A percentile compares a stretch with the other conserved stretches of the same genome.
These are phyloP conservation scores for Neoaliturus tenellus DNA, from an alignment of 2,888 invertebrate genomes.

Conservation along the genomic window DNA sequence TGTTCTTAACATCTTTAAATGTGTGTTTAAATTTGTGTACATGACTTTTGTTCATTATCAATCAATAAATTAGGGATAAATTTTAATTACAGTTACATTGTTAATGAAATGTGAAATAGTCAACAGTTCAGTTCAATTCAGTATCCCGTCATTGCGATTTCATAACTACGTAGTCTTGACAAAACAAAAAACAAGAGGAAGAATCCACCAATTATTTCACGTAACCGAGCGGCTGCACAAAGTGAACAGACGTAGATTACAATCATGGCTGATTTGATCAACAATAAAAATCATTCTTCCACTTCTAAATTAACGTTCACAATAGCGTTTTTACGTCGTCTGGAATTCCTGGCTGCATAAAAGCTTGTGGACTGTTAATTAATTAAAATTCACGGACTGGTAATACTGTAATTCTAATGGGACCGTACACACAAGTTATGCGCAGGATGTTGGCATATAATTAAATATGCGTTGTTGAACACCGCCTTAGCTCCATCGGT, in stretches of 20 bases:
- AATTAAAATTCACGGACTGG: conserved; percentile 11
- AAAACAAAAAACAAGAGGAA: neutral
- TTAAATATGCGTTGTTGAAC: neutral
- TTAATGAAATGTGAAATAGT: no score
- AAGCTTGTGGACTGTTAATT: conserved; percentile 17
- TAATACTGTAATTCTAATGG: neutral
- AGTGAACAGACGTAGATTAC: neutral
- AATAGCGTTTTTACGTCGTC: neutral
- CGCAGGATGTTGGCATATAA: neutral
- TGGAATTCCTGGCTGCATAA: neutral
- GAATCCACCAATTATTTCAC: neutral
- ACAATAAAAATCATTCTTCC: neutral
- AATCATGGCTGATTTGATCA: conserved; percentile 14
- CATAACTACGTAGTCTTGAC: no score
- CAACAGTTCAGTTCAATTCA: no score
- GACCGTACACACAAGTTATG: neutral
- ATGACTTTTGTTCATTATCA: no score
- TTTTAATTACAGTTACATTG: no score
- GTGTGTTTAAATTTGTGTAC: no score
- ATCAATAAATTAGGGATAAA: no score
- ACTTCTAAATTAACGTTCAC: neutral
- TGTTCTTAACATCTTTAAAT: no score
- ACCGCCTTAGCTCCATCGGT: no score
- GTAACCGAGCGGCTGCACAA: neutral
- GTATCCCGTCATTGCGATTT: no score